Conservation (phyloP, 2,888 invertebrate genomes). For the Liodrosophila aerea region DNA sequence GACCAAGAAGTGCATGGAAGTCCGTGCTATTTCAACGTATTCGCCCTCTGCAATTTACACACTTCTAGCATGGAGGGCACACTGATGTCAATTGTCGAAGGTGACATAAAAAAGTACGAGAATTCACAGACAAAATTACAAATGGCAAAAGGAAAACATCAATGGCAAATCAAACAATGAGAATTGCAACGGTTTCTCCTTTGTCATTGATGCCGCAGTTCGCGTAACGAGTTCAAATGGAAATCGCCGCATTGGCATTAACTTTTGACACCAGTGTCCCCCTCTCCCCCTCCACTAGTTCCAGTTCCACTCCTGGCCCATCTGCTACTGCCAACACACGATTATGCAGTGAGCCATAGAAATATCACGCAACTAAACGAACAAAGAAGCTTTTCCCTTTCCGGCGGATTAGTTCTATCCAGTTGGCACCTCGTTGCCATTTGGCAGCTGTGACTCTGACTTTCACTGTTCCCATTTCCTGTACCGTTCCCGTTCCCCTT, state of each 20-base stretch:
- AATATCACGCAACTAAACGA: constrained; percentile 73
- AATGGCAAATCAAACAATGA: constrained; percentile 62
- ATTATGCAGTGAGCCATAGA: constrained; percentile 72
- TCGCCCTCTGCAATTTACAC: constrained; percentile 4
- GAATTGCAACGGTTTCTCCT: constrained; percentile 56
- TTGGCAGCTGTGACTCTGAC: constrained; percentile 37
- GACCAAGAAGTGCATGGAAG: constrained; percentile 22
- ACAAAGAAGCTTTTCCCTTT: constrained; percentile 61
- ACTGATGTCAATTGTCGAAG: constrained; percentile 60
- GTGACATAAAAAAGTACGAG: constrained; percentile 60
- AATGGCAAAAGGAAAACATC: constrained; percentile 1
- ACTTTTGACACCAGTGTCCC: constrained; percentile 66
- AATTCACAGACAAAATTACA: constrained; percentile 46
- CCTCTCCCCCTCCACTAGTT: not conserved
- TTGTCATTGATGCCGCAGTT: constrained; percentile 56
- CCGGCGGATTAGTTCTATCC: constrained; percentile 23
- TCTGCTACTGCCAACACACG: constrained; percentile 50
- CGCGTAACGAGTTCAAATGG: constrained; percentile 73
- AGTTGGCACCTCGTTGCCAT: constrained; percentile 55
- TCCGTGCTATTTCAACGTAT: constrained; percentile 20
- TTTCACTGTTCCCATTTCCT: not conserved
- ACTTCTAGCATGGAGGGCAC: constrained; percentile 2
- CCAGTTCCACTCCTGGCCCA: not conserved
- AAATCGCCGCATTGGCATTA: constrained; percentile 75
- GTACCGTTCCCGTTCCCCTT: not conserved